A percentile compares a stretch with the other conserved stretches of the same genome.
phyloP scores from a whole-genome alignment of 2,888 invertebrate genomes.

The Synergus japonicus region DNA sequence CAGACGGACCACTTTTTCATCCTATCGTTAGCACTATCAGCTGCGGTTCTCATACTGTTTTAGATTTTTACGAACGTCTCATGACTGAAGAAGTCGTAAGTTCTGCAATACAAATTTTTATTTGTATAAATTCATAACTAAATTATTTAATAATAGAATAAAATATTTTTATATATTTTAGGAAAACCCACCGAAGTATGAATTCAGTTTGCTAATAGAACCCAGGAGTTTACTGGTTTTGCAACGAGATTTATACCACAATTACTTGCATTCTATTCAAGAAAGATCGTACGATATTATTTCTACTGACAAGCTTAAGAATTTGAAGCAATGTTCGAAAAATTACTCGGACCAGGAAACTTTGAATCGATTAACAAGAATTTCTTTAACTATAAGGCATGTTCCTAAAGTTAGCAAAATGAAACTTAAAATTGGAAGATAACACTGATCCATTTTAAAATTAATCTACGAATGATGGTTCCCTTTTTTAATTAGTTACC shows the following conservation, averaged over 20 bases:
- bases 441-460: constrained; percentile 25
- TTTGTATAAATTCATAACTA: background rate
- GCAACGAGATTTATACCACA: constrained; percentile 88
- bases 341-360: constrained; percentile 80
- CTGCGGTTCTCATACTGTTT: constrained; percentile 92
- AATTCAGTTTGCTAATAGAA: constrained; percentile 90
- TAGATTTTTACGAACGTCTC: constrained; percentile 86
- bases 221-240: constrained; percentile 93
- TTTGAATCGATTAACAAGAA: constrained; percentile 84
- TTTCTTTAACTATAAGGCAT: constrained; percentile 93
- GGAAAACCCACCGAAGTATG: constrained; percentile 68
- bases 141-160: constrained; percentile 11
- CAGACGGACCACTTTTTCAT: constrained; percentile 95
- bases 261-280: constrained; percentile 92
- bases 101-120: constrained; percentile 15
- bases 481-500: background rate
- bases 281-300: constrained; percentile 84
- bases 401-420: constrained; percentile 92
- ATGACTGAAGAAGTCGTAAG: constrained; percentile 72
- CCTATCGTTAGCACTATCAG: constrained; percentile 96
- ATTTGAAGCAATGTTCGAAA: constrained; percentile 82
- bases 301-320: constrained; percentile 79
- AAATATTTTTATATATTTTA: constrained; percentile 52
- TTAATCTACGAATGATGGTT: background rate
- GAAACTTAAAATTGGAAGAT: constrained; percentile 81